These are phyloP conservation scores for Cassiopea andromeda DNA, from an alignment of 30 jellyfish, hydroid and myxozoan genomes.

Conservation along the genomic window DNA sequence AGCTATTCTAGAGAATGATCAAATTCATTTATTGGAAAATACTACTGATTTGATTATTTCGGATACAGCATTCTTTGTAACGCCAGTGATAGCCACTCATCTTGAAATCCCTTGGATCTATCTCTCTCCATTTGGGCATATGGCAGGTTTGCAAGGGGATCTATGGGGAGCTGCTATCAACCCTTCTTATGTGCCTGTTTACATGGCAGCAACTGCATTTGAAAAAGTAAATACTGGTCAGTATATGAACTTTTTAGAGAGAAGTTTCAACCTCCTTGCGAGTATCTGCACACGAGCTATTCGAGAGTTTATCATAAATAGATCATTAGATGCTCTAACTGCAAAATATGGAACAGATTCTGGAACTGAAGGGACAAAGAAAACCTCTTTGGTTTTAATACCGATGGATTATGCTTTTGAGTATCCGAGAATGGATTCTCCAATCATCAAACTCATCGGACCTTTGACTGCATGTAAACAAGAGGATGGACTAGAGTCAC, in stretches of 20 bases:
- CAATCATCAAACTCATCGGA: conserved; percentile 67
- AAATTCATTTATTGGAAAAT: conserved; percentile 2
- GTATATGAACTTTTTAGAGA: conserved; percentile 57
- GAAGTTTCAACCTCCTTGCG: conserved; percentile 47
- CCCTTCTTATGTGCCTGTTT: conserved; percentile 59
- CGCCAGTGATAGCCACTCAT: conserved; percentile 49
- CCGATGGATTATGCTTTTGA: conserved; percentile 77
- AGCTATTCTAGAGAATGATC: conserved; percentile 37
- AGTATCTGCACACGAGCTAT: conserved; percentile 3
- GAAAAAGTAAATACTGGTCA: conserved; percentile 54
- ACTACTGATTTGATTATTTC: conserved; percentile 56
- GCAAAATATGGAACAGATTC: conserved; percentile 29
- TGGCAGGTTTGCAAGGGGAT: conserved; percentile 49
- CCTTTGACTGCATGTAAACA: conserved; percentile 50
- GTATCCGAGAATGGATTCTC: conserved; percentile 64
- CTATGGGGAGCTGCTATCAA: conserved; percentile 36
- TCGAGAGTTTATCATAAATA: conserved; percentile 8
- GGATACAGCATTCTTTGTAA: conserved; percentile 43
- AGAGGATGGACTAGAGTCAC: not conserved
- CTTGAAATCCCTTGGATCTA: conserved; percentile 43
- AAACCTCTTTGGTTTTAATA: conserved; percentile 43
- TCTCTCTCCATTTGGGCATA: conserved; percentile 63
- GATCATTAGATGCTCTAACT: conserved; percentile 18
- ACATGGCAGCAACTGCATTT: conserved; percentile 15
- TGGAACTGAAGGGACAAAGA: conserved; percentile 13